Conservation (phyloP, 2,797 vertebrate species). For the Myotis daubentonii region DNA sequence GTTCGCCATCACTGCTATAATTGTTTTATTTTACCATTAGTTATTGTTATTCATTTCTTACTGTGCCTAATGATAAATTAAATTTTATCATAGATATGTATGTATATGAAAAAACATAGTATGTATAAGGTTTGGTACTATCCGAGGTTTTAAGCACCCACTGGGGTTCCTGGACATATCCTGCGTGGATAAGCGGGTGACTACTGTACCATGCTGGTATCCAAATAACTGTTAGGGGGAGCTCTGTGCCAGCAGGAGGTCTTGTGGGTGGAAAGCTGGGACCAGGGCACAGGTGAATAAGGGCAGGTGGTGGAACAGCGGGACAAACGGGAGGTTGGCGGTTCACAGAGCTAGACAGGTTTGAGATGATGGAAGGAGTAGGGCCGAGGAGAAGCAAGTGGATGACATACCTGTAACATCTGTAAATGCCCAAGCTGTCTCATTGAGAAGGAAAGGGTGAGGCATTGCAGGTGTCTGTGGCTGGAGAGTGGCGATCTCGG, state of each 20-base stretch:
- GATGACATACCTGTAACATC: accelerated
- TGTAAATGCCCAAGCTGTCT: background rate
- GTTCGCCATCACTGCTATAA: background rate
- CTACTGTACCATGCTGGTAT: background rate
- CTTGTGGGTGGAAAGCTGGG: background rate
- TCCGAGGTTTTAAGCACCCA: background rate
- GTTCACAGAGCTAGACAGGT: background rate
- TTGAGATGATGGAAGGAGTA: background rate
- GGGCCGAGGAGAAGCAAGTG: background rate
- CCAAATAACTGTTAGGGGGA: background rate
- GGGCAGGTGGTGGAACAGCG: background rate
- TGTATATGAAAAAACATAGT: background rate
- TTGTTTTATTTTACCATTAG: background rate
- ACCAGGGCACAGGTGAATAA: background rate
- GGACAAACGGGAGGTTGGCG: background rate
- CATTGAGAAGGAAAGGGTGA: background rate
- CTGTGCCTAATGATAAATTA: background rate
- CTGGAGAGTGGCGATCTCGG: no score
- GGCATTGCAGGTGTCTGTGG: background rate
- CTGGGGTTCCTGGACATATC: background rate
- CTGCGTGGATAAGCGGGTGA: background rate
- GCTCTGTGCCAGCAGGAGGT: background rate
- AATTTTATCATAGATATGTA: background rate
- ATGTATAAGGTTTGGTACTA: background rate
- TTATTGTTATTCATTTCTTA: background rate